Conservation (phyloP, 2,888 invertebrate genomes). For the Drosophila infuscata region DNA sequence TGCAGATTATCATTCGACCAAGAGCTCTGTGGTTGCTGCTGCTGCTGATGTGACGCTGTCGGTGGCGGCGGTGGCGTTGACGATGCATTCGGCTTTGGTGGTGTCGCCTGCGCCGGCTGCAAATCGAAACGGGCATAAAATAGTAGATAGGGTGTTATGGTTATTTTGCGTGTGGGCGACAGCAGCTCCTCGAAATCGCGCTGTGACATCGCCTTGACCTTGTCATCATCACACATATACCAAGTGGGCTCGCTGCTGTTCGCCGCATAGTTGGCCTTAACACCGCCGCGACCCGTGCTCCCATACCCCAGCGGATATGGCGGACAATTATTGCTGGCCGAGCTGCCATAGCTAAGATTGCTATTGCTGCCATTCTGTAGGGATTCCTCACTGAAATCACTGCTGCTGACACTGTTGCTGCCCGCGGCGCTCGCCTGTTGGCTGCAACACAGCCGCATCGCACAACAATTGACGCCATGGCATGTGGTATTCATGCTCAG, state of each 20-base stretch:
- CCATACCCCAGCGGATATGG: conserved; percentile 82
- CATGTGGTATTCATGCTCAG: conserved; percentile 85
- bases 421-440: conserved; percentile 57
- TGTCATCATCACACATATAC: conserved; percentile 96
- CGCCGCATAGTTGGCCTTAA: conserved; percentile 59
- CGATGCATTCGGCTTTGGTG: conserved; percentile 57
- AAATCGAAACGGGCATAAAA: conserved; percentile 90
- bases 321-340: conserved; percentile 31
- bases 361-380: conserved; percentile 79
- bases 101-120: conserved; percentile 64
- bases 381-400: conserved; percentile 80
- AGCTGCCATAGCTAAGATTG: conserved; percentile 63
- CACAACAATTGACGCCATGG: conserved; percentile 87
- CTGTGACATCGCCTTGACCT: conserved; percentile 91
- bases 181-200: conserved; percentile 92
- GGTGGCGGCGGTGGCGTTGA: conserved; percentile 66
- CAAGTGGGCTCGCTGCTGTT: conserved; percentile 86
- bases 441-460: conserved; percentile 85
- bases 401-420: conserved; percentile 74
- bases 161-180: conserved; percentile 90
- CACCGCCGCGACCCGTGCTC: conserved; percentile 82
- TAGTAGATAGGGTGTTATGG: conserved; percentile 94
- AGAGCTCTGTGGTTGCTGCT: conserved; percentile 69
- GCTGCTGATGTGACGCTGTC: conserved; percentile 11
- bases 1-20: conserved; percentile 82